Percentiles rank a stretch among this genome's conserved stretches.
Conservation (phyloP, 2,113 vertebrate species). For the Passer montanus region DNA sequence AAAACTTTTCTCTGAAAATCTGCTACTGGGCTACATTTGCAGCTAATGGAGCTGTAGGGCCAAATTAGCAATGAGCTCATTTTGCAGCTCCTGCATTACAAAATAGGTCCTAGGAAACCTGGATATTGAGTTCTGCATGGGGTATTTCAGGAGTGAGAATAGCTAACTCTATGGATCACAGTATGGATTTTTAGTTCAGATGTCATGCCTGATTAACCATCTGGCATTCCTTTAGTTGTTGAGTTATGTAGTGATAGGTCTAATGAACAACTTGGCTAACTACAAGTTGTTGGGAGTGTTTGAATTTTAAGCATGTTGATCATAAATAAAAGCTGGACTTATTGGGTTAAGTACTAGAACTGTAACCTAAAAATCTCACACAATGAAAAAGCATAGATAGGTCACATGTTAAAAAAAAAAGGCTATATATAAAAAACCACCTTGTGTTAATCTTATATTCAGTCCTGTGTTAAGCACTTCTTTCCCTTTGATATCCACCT, state of each 20-base stretch:
- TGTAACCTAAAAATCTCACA: not conserved
- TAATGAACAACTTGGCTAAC: not conserved
- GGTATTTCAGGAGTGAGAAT: not conserved
- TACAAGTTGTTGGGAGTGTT: not conserved
- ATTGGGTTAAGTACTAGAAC: not conserved
- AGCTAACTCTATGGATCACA: not conserved
- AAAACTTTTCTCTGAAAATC: not conserved
- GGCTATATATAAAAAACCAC: rapidly evolving
- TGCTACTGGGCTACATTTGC: not conserved
- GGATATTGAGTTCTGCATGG: not conserved
- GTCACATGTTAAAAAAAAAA: not conserved
- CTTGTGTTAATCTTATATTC: not conserved
- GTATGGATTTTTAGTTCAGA: not conserved
- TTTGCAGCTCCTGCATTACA: not conserved
- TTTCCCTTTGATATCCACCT: not conserved
- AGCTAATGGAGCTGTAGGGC: not conserved
- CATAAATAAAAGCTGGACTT: not conserved
- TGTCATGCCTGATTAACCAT: not conserved
- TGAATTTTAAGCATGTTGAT: not conserved
- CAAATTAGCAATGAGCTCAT: not conserved
- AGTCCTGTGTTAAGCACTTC: not conserved
- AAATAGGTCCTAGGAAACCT: not conserved
- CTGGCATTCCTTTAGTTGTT: not conserved
- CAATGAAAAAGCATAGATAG: not conserved
- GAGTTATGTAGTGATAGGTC: not conserved